Percentiles rank a stretch among this genome's conserved stretches.
Evolutionary conservation across 2,797 vertebrate species (phyloP).

Genomic region (Hoplostethus mediterraneus): DNA sequence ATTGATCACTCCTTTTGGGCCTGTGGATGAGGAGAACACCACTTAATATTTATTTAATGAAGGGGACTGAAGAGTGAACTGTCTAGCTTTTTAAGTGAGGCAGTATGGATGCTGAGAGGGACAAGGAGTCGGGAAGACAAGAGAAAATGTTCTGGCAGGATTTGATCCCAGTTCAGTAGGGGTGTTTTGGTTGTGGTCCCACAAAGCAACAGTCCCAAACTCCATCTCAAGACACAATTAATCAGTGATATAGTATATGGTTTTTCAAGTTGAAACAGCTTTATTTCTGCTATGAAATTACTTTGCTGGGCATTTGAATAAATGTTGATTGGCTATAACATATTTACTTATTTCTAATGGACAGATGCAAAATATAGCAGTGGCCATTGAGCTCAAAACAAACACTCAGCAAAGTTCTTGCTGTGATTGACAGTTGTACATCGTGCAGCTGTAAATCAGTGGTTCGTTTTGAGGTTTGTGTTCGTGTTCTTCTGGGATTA

Average conservation of each 20-base stretch:
- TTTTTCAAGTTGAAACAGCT: background rate
- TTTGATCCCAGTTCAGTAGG: background rate
- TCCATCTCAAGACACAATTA: background rate
- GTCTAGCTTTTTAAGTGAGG: background rate
- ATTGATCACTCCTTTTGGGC: slow-evolving; percentile 97
- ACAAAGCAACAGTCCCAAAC: background rate
- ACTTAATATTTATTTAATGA: background rate
- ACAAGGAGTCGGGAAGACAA: too few relatives aligned
- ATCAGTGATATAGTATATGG: background rate
- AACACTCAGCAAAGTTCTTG: background rate
- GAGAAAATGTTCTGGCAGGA: background rate
- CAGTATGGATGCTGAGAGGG: background rate
- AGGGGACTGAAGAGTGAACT: background rate
- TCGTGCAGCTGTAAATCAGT: background rate
- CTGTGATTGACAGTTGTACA: slow-evolving; percentile 6
- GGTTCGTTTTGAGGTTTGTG: background rate
- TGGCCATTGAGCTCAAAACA: background rate
- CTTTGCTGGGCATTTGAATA: background rate
- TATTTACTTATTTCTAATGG: background rate
- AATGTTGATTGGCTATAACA: background rate
- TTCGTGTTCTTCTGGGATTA: slow-evolving; percentile 51
- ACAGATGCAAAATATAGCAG: background rate
- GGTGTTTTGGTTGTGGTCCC: background rate
- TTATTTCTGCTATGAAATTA: too few relatives aligned
- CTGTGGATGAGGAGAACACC: slow-evolving; percentile 69